A percentile compares a stretch with the other conserved stretches of the same genome.
These are phyloP conservation scores for Drosophila paulistorum DNA, from an alignment of 1,140 invertebrate genomes.

Conservation along the genomic window DNA sequence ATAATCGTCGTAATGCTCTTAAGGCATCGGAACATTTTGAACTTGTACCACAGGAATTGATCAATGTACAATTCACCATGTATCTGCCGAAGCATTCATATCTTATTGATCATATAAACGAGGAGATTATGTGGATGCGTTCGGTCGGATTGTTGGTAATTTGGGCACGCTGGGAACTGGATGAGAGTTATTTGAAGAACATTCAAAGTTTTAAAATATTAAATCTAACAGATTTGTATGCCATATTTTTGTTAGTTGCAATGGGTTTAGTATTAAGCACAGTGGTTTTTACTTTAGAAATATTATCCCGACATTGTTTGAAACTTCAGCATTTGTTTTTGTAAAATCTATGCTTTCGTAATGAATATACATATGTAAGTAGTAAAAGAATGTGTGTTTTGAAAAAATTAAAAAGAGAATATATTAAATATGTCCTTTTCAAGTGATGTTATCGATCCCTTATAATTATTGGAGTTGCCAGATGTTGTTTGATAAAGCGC, in stretches of 20 bases:
- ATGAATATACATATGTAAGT: background rate
- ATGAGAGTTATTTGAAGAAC: slow-evolving; percentile 14
- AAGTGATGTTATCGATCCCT: no score
- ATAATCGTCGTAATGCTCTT: slow-evolving; percentile 39
- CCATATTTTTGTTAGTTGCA: slow-evolving; percentile 45
- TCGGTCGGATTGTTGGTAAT: slow-evolving; percentile 52
- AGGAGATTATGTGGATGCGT: slow-evolving; percentile 68
- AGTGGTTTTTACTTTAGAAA: slow-evolving; percentile 46
- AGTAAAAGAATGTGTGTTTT: background rate
- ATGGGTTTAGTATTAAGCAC: slow-evolving; percentile 38
- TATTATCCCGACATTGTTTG: slow-evolving; percentile 29
- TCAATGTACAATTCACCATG: slow-evolving; percentile 64
- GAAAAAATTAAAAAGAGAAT: no score
- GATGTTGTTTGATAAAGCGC: no score
- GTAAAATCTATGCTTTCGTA: slow-evolving; percentile 5
- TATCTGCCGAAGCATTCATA: slow-evolving; percentile 68
- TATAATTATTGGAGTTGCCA: no score
- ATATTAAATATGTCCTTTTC: no score
- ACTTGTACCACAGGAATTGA: slow-evolving; percentile 55
- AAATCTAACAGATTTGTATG: slow-evolving; percentile 44
- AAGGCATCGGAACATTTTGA: slow-evolving; percentile 27
- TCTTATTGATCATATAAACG: slow-evolving; percentile 65
- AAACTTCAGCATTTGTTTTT: slow-evolving; percentile 21
- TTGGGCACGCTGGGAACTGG: slow-evolving; percentile 59
- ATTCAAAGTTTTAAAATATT: slow-evolving; percentile 35